These are phyloP conservation scores for Conops quadrifasciatus DNA, from an alignment of 2,888 invertebrate species.

Conservation along the genomic window DNA sequence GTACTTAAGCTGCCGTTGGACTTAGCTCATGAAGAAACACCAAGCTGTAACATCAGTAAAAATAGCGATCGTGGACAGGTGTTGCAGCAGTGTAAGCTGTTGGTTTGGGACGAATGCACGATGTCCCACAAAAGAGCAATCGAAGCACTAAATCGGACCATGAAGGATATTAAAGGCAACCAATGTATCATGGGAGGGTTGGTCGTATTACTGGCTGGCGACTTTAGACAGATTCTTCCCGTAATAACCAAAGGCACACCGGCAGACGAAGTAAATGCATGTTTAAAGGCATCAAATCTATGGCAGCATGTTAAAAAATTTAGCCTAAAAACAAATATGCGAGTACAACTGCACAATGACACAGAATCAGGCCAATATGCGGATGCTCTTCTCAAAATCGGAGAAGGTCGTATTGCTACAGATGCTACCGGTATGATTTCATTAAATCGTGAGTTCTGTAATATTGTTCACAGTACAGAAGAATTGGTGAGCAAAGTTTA, in stretches of 20 bases:
- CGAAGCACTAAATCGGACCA: constrained; percentile 38
- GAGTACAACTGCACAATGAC: background rate
- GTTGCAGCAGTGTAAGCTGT: constrained; percentile 43
- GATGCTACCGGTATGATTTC: background rate
- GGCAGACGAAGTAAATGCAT: too few species aligned
- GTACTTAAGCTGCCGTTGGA: constrained; percentile 31
- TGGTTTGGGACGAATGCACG: too few species aligned
- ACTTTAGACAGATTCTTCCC: constrained; percentile 2
- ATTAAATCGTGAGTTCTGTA: background rate
- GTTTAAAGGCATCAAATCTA: too few species aligned
- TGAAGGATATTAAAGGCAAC: constrained; percentile 40
- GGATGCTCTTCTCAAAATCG: background rate
- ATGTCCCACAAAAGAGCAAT: constrained; percentile 36
- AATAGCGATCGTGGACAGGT: constrained; percentile 28
- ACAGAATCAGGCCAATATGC: background rate
- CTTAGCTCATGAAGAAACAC: background rate
- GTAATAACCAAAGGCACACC: background rate
- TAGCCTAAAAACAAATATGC: background rate
- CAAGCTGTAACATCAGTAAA: constrained; percentile 3
- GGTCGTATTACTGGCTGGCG: background rate
- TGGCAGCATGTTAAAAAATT: too few species aligned
- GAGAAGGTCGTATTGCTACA: background rate
- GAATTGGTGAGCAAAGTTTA: too few species aligned
- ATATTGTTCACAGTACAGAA: too few species aligned
- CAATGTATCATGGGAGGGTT: constrained; percentile 4